Base-by-base conservation (phyloP, 2,888 invertebrate genomes). In the Brenthis hecate region DNA sequence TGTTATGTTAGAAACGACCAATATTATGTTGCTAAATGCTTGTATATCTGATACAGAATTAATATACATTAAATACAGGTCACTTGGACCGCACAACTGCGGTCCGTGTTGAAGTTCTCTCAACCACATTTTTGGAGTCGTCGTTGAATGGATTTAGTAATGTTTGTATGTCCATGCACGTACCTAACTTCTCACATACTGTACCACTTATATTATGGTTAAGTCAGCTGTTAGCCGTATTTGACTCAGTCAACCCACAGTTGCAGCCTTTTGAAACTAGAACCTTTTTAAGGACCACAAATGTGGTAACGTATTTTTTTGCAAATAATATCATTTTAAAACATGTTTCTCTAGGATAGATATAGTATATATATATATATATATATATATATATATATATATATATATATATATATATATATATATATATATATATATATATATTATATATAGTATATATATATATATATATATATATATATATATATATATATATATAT, bases 121-220 rank as follows among this genome's bases (percentile, higher is more conserved):
- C 53, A 36, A 53, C 62, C 62, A 62, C 51, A 53, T 43, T 62
- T 62, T 53, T 62, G 53, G 32, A 62, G 62, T 62, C 62, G 51
- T 51, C 62, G 62, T 62, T 62, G 36, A 62, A 53, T 51, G 51
- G 53, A 62, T 53, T 62, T 62, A 43, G 62, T 32, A 23, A 53
- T 62, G 53, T 62, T 53, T 62, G 50, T 60, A 60, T 32, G 53
- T 62, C 32, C 36, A 14, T 19, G 19, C 36, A 53, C 16, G 16
- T 62, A 62, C 32, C 36, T 51, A 32, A 61, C 51, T 16, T 54
- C 53, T 62, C 62, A 36, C 51, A 62, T 62, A 62, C 62, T 62
- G 53, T 28, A 60, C 36, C 8, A 43, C 11, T 36, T 36, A 48
- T 50, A 28, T 13, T 60, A 2, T 48, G 48, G 48, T 48, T 32